These are phyloP conservation scores for Sarcophaga rosellei DNA, from an alignment of 2,888 invertebrate species.

Conservation along the genomic window DNA sequence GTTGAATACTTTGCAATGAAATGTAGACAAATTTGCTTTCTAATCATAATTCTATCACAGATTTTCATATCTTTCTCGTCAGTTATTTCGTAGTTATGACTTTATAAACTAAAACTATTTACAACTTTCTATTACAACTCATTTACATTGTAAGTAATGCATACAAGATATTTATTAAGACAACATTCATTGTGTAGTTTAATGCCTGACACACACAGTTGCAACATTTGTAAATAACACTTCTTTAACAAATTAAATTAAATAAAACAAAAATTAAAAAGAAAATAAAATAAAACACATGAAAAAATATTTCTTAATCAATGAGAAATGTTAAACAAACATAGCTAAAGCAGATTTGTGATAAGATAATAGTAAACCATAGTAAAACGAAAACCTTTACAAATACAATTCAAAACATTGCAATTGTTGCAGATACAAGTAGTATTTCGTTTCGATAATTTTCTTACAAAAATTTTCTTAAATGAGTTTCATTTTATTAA, in stretches of 20 bases:
- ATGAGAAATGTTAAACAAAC: slow-evolving; percentile 43
- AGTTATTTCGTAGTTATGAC: not conserved
- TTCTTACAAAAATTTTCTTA: not conserved
- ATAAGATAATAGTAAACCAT: slow-evolving; percentile 62
- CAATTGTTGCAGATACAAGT: not conserved
- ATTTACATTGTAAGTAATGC: slow-evolving; percentile 44
- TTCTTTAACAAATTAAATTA: not conserved
- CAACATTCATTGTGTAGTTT: not conserved
- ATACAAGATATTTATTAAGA: slow-evolving; percentile 7
- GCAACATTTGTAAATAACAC: slow-evolving; percentile 54
- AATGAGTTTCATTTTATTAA: not conserved
- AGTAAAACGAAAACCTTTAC: slow-evolving; percentile 7
- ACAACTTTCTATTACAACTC: not conserved
- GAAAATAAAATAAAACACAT: not conserved
- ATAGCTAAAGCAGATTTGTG: slow-evolving; percentile 71
- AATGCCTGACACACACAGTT: not conserved
- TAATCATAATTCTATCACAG: no score
- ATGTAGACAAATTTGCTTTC: no score
- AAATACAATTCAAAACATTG: not conserved
- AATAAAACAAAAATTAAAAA: not conserved
- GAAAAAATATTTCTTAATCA: slow-evolving; percentile 23
- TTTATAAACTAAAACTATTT: not conserved
- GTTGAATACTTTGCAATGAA: no score
- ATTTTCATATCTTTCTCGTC: not conserved
- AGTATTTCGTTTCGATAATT: not conserved